Conservation (phyloP, 2,888 invertebrate species). For the Isoperla grammatica region DNA sequence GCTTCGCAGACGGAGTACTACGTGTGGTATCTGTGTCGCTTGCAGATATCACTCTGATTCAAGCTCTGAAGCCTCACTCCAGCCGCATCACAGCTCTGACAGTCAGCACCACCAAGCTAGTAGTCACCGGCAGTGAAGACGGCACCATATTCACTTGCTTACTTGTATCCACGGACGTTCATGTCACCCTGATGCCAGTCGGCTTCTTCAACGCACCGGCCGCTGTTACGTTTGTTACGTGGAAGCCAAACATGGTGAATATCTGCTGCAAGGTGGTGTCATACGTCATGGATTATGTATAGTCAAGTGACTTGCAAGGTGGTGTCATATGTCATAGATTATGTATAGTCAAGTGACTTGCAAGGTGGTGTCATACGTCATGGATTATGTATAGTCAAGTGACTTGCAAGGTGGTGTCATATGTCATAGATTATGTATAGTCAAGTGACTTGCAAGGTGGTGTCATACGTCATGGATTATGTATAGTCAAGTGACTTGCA, state of each 20-base stretch:
- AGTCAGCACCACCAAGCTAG: conserved; percentile 48
- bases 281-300: too few relatives aligned
- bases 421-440: too few relatives aligned
- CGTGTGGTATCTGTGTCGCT: conserved; percentile 44
- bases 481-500: too few relatives aligned
- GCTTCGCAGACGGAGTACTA: conserved; percentile 66
- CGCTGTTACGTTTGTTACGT: conserved; percentile 58
- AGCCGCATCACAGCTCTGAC: conserved; percentile 56
- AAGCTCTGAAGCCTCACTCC: conserved; percentile 49
- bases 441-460: too few relatives aligned
- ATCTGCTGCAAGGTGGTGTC: too few relatives aligned
- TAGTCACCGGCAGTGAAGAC: conserved; percentile 64
- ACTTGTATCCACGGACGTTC: conserved; percentile 40
- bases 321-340: too few relatives aligned
- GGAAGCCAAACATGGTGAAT: conserved; percentile 54
- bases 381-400: too few relatives aligned
- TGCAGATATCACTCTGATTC: conserved; percentile 17
- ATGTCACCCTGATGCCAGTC: conserved; percentile 52
- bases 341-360: too few relatives aligned
- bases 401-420: too few relatives aligned
- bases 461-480: too few relatives aligned
- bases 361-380: too few relatives aligned
- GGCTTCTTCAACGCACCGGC: conserved; percentile 46
- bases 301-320: too few relatives aligned
- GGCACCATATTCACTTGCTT: conserved; percentile 63